Percentiles rank a stretch among this genome's conserved stretches.
phyloP scores from a whole-genome alignment of 2,797 vertebrate species.

The Cheracebus regulus region DNA sequence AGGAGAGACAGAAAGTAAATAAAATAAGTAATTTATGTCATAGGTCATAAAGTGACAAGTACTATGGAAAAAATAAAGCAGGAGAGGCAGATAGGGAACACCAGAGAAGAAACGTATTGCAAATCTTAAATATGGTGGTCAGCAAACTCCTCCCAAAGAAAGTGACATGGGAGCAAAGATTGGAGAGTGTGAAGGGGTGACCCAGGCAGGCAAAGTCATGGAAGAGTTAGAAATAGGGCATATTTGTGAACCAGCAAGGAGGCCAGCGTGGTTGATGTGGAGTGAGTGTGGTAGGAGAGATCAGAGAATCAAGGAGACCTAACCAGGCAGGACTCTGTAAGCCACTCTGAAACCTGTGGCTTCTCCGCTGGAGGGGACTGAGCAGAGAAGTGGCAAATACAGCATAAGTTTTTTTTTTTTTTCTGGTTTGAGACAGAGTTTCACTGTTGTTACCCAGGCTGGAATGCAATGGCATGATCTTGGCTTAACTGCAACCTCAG shows the following conservation, averaged over 20 bases:
- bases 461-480: neutral
- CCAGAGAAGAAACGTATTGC: neutral
- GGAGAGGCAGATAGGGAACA: neutral
- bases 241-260: neutral
- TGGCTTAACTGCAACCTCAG: neutral
- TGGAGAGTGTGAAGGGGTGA: neutral
- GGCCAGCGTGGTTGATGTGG: neutral
- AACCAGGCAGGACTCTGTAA: neutral
- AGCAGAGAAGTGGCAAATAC: neutral
- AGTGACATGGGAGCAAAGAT: neutral
- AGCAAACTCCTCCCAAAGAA: neutral
- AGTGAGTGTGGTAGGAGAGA: accelerated
- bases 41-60: neutral
- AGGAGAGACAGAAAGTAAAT: neutral
- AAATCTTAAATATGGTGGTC: neutral
- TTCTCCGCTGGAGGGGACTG: neutral
- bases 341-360: neutral
- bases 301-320: neutral
- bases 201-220: neutral
- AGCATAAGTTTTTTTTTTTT: neutral
- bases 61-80: neutral
- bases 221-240: neutral
- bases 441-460: neutral
- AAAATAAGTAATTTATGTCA: neutral
- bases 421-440: accelerated